phyloP scores from a whole-genome alignment of 2,113 vertebrate genomes.

The Etheostoma cragini region DNA sequence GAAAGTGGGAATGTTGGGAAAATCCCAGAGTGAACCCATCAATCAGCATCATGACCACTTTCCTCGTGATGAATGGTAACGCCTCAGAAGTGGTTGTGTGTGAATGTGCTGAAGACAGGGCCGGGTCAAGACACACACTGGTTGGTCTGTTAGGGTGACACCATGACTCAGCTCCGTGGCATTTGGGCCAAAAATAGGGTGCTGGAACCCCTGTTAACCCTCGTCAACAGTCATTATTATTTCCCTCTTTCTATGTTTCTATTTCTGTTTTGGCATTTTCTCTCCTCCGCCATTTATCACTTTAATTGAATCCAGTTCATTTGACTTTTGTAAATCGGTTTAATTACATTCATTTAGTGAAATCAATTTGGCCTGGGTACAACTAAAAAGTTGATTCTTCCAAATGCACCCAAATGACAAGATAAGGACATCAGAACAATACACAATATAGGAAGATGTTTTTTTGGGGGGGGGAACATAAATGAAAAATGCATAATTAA shows the following conservation, averaged over 20 bases:
- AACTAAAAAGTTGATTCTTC: slow-evolving; percentile 35
- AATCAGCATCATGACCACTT: slow-evolving; percentile 54
- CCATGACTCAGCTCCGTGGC: slow-evolving; percentile 20
- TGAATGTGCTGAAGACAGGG: slow-evolving; percentile 41
- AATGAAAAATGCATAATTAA: slow-evolving; percentile 34
- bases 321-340: slow-evolving; percentile 32
- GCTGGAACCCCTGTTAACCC: neutral
- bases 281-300: neutral
- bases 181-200: slow-evolving; percentile 41
- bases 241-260: neutral
- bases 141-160: slow-evolving; percentile 43
- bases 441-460: neutral
- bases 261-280: slow-evolving; percentile 8
- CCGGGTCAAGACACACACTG: slow-evolving; percentile 55
- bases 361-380: slow-evolving; percentile 24
- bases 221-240: slow-evolving; percentile 5
- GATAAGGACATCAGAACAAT: slow-evolving; percentile 13
- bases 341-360: slow-evolving; percentile 33
- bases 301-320: slow-evolving; percentile 43
- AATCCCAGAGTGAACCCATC: slow-evolving; percentile 48
- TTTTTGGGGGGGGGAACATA: neutral
- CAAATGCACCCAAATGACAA: neutral
- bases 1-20: slow-evolving; percentile 15
- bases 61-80: slow-evolving; percentile 45
- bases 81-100: slow-evolving; percentile 55